Evolutionary conservation across 2,113 vertebrate species (phyloP).

Genomic region (Gnathonemus echidnorhynchus): DNA sequence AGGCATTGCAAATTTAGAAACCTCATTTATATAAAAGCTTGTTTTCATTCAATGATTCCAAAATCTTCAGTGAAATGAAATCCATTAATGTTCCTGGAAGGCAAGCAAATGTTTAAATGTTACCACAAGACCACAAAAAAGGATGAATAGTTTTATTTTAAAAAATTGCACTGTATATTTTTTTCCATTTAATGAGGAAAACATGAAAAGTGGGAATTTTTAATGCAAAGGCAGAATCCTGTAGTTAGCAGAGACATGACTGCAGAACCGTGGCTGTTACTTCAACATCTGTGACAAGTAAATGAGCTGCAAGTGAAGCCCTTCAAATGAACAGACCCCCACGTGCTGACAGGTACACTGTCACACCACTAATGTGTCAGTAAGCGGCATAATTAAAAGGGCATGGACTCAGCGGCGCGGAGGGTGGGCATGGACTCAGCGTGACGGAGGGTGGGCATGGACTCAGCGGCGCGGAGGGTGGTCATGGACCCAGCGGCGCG

Average conservation of each 20-base stretch:
- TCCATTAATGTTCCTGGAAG: slow-evolving; percentile 78
- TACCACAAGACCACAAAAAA: not conserved
- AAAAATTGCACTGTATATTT: not conserved
- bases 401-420: not conserved
- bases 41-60: slow-evolving; percentile 58
- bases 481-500: not conserved
- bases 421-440: not conserved
- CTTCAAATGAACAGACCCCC: not conserved
- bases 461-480: no score
- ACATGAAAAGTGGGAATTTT: not conserved
- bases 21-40: slow-evolving; percentile 70
- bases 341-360: not conserved
- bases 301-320: not conserved
- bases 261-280: not conserved
- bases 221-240: not conserved
- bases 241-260: not conserved
- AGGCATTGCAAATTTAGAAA: slow-evolving; percentile 78
- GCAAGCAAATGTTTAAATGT: not conserved
- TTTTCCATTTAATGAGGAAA: not conserved
- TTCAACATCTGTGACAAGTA: not conserved
- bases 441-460: not conserved
- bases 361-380: not conserved
- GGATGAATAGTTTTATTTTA: not conserved
- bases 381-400: not conserved
- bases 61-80: slow-evolving; percentile 53